These are phyloP conservation scores for Zaprionus camerounensis DNA, from an alignment of 1,140 invertebrate genomes.

Conservation along the genomic window DNA sequence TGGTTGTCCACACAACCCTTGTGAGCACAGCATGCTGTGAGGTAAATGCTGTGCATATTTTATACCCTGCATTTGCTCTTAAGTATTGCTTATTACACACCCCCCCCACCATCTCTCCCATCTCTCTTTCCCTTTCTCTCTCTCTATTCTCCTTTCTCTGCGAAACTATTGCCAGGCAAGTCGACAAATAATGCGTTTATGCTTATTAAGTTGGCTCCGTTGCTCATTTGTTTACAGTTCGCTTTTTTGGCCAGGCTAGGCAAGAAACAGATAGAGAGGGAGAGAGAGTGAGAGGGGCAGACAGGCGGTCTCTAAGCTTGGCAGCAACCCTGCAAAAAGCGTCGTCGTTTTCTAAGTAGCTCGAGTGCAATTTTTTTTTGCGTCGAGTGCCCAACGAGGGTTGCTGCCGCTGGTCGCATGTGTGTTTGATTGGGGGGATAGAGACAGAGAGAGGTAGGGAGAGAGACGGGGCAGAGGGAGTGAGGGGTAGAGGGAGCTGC, in stretches of 20 bases:
- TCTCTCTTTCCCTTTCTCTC: slow-evolving; percentile 2
- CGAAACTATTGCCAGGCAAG: slow-evolving; percentile 35
- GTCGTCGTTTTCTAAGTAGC: slow-evolving; percentile 58
- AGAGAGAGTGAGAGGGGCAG: slow-evolving; percentile 1
- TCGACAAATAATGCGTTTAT: slow-evolving; percentile 58
- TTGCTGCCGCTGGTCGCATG: slow-evolving; percentile 49
- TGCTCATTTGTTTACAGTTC: slow-evolving; percentile 72
- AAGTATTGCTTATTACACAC: slow-evolving; percentile 77
- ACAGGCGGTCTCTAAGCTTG: slow-evolving; percentile 1
- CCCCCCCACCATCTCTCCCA: slow-evolving; percentile 27
- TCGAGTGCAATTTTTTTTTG: slow-evolving; percentile 52
- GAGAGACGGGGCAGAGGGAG: background rate
- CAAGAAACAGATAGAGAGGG: background rate
- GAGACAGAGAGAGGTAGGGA: background rate
- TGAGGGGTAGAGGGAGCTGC: slow-evolving; percentile 15
- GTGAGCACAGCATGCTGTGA: slow-evolving; percentile 21
- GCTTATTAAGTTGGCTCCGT: slow-evolving; percentile 70
- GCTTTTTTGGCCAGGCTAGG: background rate
- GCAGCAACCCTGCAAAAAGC: slow-evolving; percentile 38
- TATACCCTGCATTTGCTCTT: slow-evolving; percentile 79
- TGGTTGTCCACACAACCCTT: slow-evolving; percentile 34
- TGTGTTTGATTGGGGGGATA: slow-evolving; percentile 62
- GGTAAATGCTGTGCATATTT: slow-evolving; percentile 77
- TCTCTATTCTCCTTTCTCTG: background rate
- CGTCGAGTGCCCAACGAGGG: slow-evolving; percentile 55